A percentile compares a stretch with the other conserved stretches of the same genome.
These are phyloP conservation scores for Esox niger DNA, from an alignment of 2,113 vertebrate species.

Conservation along the genomic window DNA sequence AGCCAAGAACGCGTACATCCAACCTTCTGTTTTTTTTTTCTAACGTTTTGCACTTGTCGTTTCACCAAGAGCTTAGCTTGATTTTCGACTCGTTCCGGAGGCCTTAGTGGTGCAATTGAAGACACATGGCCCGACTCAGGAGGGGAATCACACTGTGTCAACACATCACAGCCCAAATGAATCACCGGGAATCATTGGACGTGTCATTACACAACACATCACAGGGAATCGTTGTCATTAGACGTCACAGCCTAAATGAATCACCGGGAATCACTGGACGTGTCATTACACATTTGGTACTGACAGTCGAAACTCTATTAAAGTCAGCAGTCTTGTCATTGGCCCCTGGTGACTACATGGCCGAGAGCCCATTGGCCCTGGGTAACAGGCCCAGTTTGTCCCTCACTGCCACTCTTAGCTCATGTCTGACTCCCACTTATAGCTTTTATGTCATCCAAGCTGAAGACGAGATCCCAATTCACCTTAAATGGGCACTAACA, in stretches of 20 bases:
- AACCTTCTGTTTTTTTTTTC: too few relatives aligned
- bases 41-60: too few relatives aligned
- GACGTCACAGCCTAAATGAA: background rate
- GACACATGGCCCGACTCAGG: too few relatives aligned
- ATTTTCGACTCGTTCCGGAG: too few relatives aligned
- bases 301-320: background rate
- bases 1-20: too few relatives aligned
- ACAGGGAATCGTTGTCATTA: background rate
- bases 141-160: too few relatives aligned
- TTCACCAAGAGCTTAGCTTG: too few relatives aligned
- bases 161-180: too few relatives aligned
- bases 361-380: too few relatives aligned
- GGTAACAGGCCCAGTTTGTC: background rate
- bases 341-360: background rate
- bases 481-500: background rate
- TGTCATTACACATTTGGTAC: conserved; percentile 4
- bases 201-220: background rate
- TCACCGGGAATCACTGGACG: conserved; percentile 12
- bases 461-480: background rate
- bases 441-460: background rate
- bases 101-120: too few relatives aligned
- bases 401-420: conserved; percentile 6
- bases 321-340: background rate
- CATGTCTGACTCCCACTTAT: conserved; percentile 6
- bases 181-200: conserved; percentile 14